Conservation (phyloP, 2,888 invertebrate genomes). For the Latrodectus hesperus region DNA sequence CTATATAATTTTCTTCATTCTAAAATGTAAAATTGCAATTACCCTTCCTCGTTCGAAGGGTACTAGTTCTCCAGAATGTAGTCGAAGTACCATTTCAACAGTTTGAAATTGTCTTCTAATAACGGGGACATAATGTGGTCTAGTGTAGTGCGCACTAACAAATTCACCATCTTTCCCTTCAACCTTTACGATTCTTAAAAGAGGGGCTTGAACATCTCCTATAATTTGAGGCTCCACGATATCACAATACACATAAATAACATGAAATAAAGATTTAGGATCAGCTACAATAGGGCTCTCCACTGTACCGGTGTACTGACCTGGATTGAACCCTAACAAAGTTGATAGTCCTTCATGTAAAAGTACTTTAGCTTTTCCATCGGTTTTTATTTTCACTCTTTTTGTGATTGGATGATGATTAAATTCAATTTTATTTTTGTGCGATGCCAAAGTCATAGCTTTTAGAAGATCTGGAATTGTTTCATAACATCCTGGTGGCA, state of each 20-base stretch:
- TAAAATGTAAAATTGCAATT: background rate
- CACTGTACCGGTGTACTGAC: background rate
- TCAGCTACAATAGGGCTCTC: slow-evolving; percentile 7
- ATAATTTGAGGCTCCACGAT: slow-evolving; percentile 15
- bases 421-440: slow-evolving; percentile 12
- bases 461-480: background rate
- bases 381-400: background rate
- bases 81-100: background rate
- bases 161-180: background rate
- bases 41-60: background rate
- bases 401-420: slow-evolving; percentile 6
- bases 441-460: background rate
- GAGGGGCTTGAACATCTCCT: slow-evolving; percentile 8
- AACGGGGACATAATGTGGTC: background rate
- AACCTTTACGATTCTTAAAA: background rate
- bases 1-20: background rate
- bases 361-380: background rate
- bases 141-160: background rate
- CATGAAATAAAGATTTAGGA: background rate
- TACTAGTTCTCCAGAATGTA: background rate
- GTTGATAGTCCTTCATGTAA: background rate
- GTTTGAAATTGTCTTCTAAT: background rate
- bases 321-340: background rate
- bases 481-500: slow-evolving; percentile 23
- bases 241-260: slow-evolving; percentile 8